Base-by-base conservation (phyloP, 1,140 invertebrate genomes). In the Penaeus chinensis region DNA sequence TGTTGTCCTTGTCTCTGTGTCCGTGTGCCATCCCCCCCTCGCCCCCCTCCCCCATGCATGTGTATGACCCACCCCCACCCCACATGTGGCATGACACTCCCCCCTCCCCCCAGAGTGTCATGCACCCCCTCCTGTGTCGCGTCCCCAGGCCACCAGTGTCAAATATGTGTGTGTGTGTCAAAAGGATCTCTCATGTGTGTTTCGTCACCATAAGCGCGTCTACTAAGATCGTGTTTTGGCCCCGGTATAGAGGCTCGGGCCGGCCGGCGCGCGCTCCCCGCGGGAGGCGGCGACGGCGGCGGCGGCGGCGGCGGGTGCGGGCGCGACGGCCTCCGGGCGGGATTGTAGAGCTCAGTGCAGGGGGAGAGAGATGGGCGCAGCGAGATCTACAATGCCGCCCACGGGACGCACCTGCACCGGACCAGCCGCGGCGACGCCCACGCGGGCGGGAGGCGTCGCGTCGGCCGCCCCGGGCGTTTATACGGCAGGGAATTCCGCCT, bases 81-180 rank as follows among this genome's bases (percentile, higher is more conserved):
- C 61, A 60, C 85, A n/a, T 82, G 85, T 87, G 80, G 47, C 79
- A 82, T 82, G 79, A 71, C 80, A 74, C 79, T 77, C 24, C 11
- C 66, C 60, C 47, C 47, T 71, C 61, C 78, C 63, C 63, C 69
- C 79, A 78, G 54, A 69, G 79, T 87, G 79, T 82, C 65, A 63
- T 63, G 42, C 85, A 66, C 69, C 85, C 85, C 78, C 66, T 82
- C 85, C 85, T 87, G 85, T 87, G 85, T 87, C 85, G 62, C 85
- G 85, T 87, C 85, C 85, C 85, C 85, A 87, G 85, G 85, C 85
- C 85, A 87, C 85, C 85, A 82, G 85, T 87, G 85, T 87, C 85
- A 87, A 87, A 87, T 87, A 77, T 87, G 85, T 87, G 80, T 87
- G 85, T 87, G 80, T 87, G 85, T 87, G 85, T 87, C 80, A 85